Evolutionary conservation across 2,797 vertebrate genomes (phyloP), one percentile per base, ranked within the genome.

Genomic region (Meda fulgida): DNA sequence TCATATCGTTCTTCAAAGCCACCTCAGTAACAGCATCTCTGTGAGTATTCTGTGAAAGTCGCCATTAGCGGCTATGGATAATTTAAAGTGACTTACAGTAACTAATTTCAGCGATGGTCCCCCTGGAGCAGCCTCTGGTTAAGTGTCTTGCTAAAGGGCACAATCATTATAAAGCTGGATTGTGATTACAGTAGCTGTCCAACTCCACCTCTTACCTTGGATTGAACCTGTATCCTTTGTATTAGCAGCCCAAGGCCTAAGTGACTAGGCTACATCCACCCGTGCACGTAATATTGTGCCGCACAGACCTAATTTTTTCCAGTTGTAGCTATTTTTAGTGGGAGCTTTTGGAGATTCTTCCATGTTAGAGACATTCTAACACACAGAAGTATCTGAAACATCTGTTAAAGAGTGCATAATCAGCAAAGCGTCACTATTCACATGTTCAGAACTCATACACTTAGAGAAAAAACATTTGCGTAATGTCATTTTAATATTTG

Each of bases 81-180:
- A 83, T 66, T 46, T 43, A 67, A 80, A 80, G 65, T 67, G 63
- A 36, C 58, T 53, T 67, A 76, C 58, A 83, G 60, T 83, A 26
- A 83, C 43, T 53, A 66, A 83, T 83, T 76, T 76, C 58, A 66
- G 60, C 31, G 34, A 76, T 1, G 36, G 71, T 78, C 82, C 73
- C 72, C 29, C 36, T 58, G 73, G 63, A 78, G 46, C 46, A 58
- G 65, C 73, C 34, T 69, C 34, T 69, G 63, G 82, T 78, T 78
- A 69, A 69, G 36, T 40, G 82, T 84, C 46, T 78, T 31, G 82
- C 63, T 69, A 84, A 84, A 84, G 82, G 73, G 73, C 75, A 69
- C 46, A 77, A 69, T 78, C 36, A 9, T 78, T 69, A 77, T 31
- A 84, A 66, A 69, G 82, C 63, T 40, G 46, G 48, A 78, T 53